A percentile compares a stretch with the other conserved stretches of the same genome.
Evolutionary conservation across 2,888 invertebrate species (phyloP).

Genomic region (Myopa testacea): DNA sequence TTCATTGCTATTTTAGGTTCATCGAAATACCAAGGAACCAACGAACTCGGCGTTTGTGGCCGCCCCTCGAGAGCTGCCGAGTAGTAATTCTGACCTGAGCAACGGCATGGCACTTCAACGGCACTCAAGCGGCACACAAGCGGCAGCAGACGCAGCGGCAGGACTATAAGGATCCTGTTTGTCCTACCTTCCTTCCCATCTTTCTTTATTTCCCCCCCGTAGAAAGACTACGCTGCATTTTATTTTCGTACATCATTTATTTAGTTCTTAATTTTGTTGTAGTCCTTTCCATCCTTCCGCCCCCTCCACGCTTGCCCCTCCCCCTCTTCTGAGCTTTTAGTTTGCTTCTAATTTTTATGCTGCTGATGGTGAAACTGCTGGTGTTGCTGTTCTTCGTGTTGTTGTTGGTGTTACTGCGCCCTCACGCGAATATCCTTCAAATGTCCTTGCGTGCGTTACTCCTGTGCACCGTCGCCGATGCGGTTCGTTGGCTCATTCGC

Average conservation of each 20-base stretch:
- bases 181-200: background rate
- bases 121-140: no score
- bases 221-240: constrained; percentile 53
- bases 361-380: constrained; percentile 11
- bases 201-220: background rate
- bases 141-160: background rate
- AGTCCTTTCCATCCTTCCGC: constrained; percentile 24
- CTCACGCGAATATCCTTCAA: constrained; percentile 63
- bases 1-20: background rate
- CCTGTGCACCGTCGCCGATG: background rate
- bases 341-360: no score
- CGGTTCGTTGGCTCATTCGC: constrained; percentile 14
- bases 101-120: no score
- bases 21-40: no score
- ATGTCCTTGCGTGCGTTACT: constrained; percentile 63
- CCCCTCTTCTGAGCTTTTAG: background rate
- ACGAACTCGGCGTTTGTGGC: background rate
- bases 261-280: constrained; percentile 63
- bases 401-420: constrained; percentile 39
- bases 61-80: background rate
- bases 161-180: background rate
- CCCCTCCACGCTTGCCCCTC: background rate
- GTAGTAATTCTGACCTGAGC: no score
- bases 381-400: constrained; percentile 42
- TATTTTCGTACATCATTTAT: constrained; percentile 64